These are phyloP conservation scores for Metalampra italica DNA, from an alignment of 2,888 invertebrate genomes.

Conservation along the genomic window DNA sequence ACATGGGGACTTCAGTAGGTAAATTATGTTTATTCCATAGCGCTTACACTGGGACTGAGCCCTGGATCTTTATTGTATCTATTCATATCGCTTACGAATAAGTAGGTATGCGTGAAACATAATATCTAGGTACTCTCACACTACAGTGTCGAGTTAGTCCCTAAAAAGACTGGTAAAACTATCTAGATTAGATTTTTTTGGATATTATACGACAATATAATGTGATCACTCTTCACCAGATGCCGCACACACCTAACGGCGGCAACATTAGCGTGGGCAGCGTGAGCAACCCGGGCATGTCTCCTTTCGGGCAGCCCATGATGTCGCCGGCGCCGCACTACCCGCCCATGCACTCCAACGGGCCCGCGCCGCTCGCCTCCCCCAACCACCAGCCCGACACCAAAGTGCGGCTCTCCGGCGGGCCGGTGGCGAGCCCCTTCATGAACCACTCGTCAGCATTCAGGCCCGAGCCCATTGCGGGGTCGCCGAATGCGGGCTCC, in stretches of 20 bases:
- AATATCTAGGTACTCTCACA: too few species aligned
- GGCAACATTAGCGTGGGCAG: constrained; percentile 70
- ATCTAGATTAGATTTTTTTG: too few species aligned
- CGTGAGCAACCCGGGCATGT: constrained; percentile 82
- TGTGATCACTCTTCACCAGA: constrained; percentile 24
- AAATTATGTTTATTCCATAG: too few species aligned
- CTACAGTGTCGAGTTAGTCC: neutral
- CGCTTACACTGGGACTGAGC: too few species aligned
- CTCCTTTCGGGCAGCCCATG: constrained; percentile 84
- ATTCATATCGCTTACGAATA: too few species aligned
- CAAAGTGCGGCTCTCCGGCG: constrained; percentile 71
- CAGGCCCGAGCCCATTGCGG: constrained; percentile 39
- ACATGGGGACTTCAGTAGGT: too few species aligned
- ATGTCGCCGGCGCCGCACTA: constrained; percentile 79
- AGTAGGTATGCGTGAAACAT: too few species aligned
- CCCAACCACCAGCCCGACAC: constrained; percentile 78
- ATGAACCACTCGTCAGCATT: constrained; percentile 56
- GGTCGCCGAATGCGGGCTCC: constrained; percentile 64
- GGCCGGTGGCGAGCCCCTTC: constrained; percentile 78
- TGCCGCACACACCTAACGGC: constrained; percentile 76
- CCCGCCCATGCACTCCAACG: constrained; percentile 79
- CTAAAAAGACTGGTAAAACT: neutral
- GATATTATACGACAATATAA: neutral
- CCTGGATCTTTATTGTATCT: too few species aligned
- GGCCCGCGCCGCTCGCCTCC: constrained; percentile 74